Conservation (phyloP, 2,797 vertebrate genomes). For the Chromobotia macracanthus region DNA sequence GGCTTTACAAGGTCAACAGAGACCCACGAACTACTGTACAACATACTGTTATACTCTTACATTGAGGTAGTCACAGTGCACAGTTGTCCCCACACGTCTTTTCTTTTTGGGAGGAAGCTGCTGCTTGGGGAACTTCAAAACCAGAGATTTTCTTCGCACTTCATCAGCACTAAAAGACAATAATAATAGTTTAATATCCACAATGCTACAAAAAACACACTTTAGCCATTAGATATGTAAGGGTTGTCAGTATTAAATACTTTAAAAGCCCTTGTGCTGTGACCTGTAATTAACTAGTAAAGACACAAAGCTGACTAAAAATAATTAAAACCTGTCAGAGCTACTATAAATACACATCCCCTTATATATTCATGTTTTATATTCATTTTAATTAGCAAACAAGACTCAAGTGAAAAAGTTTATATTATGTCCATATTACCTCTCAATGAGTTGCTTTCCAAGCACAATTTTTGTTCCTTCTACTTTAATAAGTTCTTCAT, state of each 20-base stretch:
- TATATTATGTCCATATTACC: slow-evolving; percentile 72
- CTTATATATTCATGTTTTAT: not conserved
- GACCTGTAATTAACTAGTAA: too few relatives aligned
- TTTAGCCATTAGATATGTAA: not conserved
- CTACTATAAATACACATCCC: not conserved
- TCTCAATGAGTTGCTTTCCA: slow-evolving; percentile 97
- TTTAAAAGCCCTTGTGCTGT: too few relatives aligned
- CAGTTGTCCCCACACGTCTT: slow-evolving; percentile 90
- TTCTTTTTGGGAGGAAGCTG: slow-evolving; percentile 98
- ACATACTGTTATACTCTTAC: slow-evolving; percentile 75
- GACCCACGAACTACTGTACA: not conserved
- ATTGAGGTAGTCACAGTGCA: slow-evolving; percentile 97
- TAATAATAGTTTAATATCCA: not conserved
- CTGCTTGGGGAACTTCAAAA: slow-evolving; percentile 98
- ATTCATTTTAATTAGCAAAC: not conserved
- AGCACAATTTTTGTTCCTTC: slow-evolving; percentile 98
- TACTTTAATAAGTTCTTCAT: slow-evolving; percentile 98
- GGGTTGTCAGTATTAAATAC: not conserved
- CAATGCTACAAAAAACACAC: slow-evolving; percentile 1
- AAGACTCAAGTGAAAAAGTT: not conserved
- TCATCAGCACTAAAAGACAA: slow-evolving; percentile 87
- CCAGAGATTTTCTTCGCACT: slow-evolving; percentile 94
- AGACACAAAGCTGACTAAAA: too few relatives aligned
- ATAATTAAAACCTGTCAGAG: too few relatives aligned
- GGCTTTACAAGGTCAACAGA: not conserved